These are phyloP conservation scores for Lepidonotus clava DNA, from an alignment of 2,888 invertebrate species.

Conservation along the genomic window DNA sequence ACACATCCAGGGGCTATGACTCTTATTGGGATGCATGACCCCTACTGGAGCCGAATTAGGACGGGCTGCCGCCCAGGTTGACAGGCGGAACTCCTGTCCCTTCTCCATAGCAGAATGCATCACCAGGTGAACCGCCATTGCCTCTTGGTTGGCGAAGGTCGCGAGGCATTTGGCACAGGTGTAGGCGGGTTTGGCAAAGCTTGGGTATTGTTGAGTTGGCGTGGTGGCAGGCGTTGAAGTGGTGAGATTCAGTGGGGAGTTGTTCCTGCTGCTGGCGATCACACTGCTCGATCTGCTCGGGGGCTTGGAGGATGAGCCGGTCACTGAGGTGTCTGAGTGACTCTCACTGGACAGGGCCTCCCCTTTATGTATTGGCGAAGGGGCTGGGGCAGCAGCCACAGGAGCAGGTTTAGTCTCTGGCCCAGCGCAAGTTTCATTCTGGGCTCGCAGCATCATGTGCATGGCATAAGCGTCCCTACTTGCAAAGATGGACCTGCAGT, in stretches of 20 bases:
- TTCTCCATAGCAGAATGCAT: conserved; percentile 60
- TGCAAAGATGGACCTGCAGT: conserved; percentile 77
- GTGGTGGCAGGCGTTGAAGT: neutral
- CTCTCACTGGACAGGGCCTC: neutral
- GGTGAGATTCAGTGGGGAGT: conserved; percentile 58
- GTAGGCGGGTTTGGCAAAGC: conserved; percentile 19
- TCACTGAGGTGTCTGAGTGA: conserved; percentile 6
- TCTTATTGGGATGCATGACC: conserved; percentile 2
- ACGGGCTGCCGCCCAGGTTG: conserved; percentile 20
- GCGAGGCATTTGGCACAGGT: conserved; percentile 67
- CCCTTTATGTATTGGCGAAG: neutral
- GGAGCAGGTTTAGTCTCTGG: neutral
- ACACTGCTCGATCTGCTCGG: conserved; percentile 47
- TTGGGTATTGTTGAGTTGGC: neutral
- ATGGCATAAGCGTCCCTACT: conserved; percentile 80
- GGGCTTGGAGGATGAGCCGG: conserved; percentile 11
- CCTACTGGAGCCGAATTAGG: conserved; percentile 55
- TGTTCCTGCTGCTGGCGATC: conserved; percentile 9
- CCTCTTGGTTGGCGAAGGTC: conserved; percentile 73
- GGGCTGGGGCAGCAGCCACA: neutral
- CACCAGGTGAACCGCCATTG: conserved; percentile 79
- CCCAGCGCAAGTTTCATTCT: conserved; percentile 70
- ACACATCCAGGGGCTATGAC: conserved; percentile 50
- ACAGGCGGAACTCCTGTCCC: conserved; percentile 25
- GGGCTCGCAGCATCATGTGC: conserved; percentile 80